phyloP scores from a whole-genome alignment of 2,113 vertebrate genomes.

The Meriones unguiculatus region DNA sequence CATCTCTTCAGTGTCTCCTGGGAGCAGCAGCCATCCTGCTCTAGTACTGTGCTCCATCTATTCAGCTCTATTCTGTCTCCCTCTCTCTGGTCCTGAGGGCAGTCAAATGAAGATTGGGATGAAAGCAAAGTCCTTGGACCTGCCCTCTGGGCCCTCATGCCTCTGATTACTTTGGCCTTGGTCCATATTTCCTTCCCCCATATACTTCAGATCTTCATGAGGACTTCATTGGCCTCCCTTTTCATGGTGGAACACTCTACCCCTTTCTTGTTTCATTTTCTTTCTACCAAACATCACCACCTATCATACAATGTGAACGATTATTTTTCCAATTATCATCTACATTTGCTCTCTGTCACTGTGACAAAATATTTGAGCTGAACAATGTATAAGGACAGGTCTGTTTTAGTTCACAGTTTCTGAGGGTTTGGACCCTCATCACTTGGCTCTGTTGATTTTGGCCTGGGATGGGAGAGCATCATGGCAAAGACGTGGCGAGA shows the following conservation, averaged over 20 bases:
- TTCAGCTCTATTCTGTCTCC: too few species aligned
- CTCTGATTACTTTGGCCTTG: background rate
- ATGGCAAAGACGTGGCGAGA: background rate
- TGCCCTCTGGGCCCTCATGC: background rate
- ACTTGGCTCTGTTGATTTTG: background rate
- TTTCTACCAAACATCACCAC: background rate
- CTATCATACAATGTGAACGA: too few species aligned
- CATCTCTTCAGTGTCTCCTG: background rate
- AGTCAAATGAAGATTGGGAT: too few species aligned
- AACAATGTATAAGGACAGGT: background rate
- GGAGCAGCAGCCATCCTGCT: background rate
- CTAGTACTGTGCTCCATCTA: too few species aligned
- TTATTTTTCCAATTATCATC: background rate
- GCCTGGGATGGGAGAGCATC: background rate
- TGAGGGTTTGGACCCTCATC: background rate
- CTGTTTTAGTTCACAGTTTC: background rate
- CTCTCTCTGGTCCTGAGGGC: background rate
- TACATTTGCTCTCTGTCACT: background rate
- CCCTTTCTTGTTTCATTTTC: background rate
- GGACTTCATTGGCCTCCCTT: background rate
- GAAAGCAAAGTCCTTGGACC: background rate
- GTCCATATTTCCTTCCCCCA: accelerated
- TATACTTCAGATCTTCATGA: background rate
- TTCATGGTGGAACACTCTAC: background rate
- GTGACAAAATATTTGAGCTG: background rate